Conservation (phyloP, 2,113 vertebrate species). For the Laticauda laticaudata region DNA sequence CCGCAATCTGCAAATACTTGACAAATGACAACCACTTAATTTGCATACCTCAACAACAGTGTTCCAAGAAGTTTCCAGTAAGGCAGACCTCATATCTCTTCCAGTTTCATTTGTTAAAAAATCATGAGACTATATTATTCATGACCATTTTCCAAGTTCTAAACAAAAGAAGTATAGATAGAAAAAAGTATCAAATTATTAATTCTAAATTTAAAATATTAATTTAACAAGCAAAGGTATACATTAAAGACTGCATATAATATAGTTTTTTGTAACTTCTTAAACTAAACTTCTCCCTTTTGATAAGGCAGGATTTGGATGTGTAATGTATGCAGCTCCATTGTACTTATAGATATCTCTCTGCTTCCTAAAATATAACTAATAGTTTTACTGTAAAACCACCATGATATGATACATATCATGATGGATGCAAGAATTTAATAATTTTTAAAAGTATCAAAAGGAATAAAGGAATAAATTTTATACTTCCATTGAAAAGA, state of each 20-base stretch:
- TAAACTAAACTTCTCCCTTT: background rate
- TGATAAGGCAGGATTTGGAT: background rate
- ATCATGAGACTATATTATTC: background rate
- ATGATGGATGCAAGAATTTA: background rate
- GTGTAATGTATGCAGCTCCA: background rate
- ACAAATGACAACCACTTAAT: background rate
- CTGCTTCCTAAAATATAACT: background rate
- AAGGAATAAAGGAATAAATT: background rate
- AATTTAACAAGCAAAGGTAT: background rate
- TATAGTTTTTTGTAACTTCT: background rate
- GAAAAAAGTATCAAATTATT: background rate
- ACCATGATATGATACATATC: background rate
- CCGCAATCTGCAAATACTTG: background rate
- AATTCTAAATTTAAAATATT: background rate
- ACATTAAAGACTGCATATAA: no score
- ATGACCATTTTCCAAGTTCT: conserved; percentile 10
- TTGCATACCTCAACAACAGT: conserved; percentile 48
- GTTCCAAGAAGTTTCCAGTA: conserved; percentile 22
- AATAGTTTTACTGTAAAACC: background rate
- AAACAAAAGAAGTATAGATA: background rate
- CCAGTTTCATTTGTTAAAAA: conserved; percentile 35
- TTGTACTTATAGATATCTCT: background rate
- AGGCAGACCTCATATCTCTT: conserved; percentile 61
- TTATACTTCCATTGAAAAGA: background rate
- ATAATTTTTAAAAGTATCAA: background rate